Percentiles rank a stretch among this genome's conserved stretches.
Evolutionary conservation across 2,113 vertebrate genomes (phyloP).

Genomic region (Cichladusa arquata): DNA sequence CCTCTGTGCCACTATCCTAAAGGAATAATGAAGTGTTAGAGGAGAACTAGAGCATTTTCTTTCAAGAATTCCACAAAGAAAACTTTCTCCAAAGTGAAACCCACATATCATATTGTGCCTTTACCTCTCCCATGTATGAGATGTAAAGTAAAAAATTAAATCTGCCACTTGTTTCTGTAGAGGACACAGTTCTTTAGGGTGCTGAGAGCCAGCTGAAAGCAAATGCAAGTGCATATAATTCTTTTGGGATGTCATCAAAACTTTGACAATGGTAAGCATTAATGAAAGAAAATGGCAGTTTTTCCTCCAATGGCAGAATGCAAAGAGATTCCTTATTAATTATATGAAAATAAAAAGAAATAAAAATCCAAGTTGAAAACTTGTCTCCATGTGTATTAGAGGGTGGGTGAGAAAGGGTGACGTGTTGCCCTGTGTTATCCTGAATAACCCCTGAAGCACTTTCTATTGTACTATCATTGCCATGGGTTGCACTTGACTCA

Average conservation of each 20-base stretch:
- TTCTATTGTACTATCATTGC: background rate
- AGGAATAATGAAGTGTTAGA: background rate
- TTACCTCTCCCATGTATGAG: background rate
- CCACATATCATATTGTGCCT: background rate
- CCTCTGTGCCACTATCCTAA: background rate
- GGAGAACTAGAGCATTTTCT: background rate
- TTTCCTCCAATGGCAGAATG: background rate
- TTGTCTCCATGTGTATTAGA: background rate
- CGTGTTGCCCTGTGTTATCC: background rate
- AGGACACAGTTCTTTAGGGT: background rate
- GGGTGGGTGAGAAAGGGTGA: background rate
- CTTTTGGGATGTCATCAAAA: background rate
- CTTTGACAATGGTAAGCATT: background rate
- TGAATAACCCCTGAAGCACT: background rate
- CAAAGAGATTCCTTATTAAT: background rate
- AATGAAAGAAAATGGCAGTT: background rate
- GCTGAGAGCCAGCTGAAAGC: background rate
- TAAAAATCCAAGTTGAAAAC: background rate
- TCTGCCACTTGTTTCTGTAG: background rate
- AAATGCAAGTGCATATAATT: background rate
- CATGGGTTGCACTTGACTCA: background rate
- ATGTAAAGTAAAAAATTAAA: background rate
- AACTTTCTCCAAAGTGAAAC: background rate
- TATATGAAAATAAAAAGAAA: background rate
- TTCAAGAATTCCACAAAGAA: constrained; percentile 4